Evolutionary conservation across 2,888 invertebrate species (phyloP), one percentile per base, ranked within the genome.

Genomic region (Hirtodrosophila trivittata): DNA sequence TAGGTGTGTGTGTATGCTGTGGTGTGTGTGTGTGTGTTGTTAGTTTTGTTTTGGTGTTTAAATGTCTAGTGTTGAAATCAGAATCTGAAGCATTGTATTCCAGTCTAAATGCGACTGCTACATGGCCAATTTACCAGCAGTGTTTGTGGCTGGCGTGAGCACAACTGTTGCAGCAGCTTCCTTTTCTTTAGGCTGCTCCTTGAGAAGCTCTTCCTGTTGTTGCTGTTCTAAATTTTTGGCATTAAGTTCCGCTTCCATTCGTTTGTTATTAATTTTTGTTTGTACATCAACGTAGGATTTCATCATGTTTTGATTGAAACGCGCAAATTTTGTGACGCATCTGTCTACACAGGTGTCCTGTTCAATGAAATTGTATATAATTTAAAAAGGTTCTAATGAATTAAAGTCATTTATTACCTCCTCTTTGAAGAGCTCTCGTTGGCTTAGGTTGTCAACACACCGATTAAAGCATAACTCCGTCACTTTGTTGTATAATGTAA

Each of bases 291-390:
- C 90, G 50, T 91, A 91, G 7, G 88, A 86, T 37, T 75, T 87
- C 90, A 91, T 90, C 85, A 91, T 89, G 45, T 78, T 86, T 51
- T 90, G 90, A 78, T 91, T 91, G 43, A 91, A 90, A 16, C 84
- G 86, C 6, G 91, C 89, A 68, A 91, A 91, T 71, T 91, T 91
- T 2, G 86, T 86, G 0, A 90, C 90, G 60, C 91, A 91, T 32
- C 86, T 80, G 51, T 89, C 89, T 13, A 91, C 87, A 60, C 91
- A 91, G 8, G 54, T 56, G 14, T 54, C 62, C 91, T 91, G 32
- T 2, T 8, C 4, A 38, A 6, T 35, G 37, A 30, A 3, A 21
- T 7, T 1, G 1, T 12, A 1, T 6, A 14, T 3, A 5, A n/a
- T 1, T 13, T 5, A n/a, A 18, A 4, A 7, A 9, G 16, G 5